A percentile compares a stretch with the other conserved stretches of the same genome.
Evolutionary conservation across 2,888 invertebrate species (phyloP).

Genomic region (Lasioglossum marginatum): DNA sequence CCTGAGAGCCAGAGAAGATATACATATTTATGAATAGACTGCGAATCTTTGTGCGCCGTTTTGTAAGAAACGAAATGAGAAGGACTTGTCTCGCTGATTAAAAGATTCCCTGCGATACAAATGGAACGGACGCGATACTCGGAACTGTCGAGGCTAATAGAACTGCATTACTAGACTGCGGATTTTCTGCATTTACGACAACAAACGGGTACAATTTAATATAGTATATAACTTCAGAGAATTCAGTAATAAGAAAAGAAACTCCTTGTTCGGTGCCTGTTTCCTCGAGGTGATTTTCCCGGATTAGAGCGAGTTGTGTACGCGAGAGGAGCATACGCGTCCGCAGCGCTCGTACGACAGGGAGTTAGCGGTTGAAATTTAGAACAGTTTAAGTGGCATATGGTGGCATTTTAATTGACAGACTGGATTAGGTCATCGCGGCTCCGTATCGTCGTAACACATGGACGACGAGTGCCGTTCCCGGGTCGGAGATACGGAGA

Average conservation of each 20-base stretch:
- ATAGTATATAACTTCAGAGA: no score
- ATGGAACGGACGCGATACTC: not conserved
- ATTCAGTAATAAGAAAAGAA: no score
- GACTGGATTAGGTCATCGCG: conserved; percentile 80
- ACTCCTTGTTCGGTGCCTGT: not conserved
- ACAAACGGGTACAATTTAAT: no score
- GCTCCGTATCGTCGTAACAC: conserved; percentile 70
- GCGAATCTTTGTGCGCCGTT: not conserved
- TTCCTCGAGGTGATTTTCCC: not conserved
- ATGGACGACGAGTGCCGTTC: conserved; percentile 61
- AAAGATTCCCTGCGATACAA: not conserved
- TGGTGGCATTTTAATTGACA: conserved; percentile 82
- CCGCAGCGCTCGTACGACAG: not conserved
- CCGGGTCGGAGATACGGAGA: conserved; percentile 50
- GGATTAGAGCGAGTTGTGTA: not conserved
- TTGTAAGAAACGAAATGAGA: not conserved
- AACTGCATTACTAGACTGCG: not conserved
- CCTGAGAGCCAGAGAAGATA: not conserved
- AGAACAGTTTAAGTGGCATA: conserved; percentile 77
- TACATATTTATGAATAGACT: not conserved
- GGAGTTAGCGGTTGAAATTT: conserved; percentile 70
- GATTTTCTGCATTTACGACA: no score
- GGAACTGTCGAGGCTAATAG: no score
- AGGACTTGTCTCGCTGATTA: not conserved
- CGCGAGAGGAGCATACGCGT: not conserved